These are phyloP conservation scores for Episyrphus balteatus DNA, from an alignment of 1,140 invertebrate species.

Conservation along the genomic window DNA sequence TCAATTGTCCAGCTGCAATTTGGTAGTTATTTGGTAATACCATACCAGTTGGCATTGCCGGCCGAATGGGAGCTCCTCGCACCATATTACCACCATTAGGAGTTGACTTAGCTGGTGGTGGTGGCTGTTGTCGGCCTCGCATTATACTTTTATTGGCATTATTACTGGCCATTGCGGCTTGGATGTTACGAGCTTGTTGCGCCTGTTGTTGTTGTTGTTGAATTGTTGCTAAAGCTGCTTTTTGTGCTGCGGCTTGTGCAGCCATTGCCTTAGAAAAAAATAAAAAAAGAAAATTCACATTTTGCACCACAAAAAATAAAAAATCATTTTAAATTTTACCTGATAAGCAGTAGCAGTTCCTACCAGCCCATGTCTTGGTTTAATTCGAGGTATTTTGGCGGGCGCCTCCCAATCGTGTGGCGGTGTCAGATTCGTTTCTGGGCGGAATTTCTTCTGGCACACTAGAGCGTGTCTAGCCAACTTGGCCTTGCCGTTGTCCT, in stretches of 20 bases:
- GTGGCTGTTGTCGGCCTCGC: slow-evolving; percentile 17
- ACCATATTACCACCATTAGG: slow-evolving; percentile 10
- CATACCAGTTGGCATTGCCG: slow-evolving; percentile 15
- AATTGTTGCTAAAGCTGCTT: slow-evolving; percentile 31
- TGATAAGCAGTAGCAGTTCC: slow-evolving; percentile 37
- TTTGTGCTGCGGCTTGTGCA: slow-evolving; percentile 34
- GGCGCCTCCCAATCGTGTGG: slow-evolving; percentile 83
- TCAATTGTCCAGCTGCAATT: slow-evolving; percentile 27
- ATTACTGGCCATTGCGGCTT: slow-evolving; percentile 29
- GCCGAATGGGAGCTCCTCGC: slow-evolving; percentile 9
- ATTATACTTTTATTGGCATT: slow-evolving; percentile 26
- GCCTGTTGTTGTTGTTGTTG: slow-evolving; percentile 28
- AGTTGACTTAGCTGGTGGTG: slow-evolving; percentile 17
- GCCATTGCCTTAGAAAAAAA: slow-evolving; percentile 27
- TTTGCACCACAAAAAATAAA: slow-evolving; percentile 1
- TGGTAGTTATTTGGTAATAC: slow-evolving; percentile 33
- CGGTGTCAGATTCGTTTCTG: slow-evolving; percentile 72
- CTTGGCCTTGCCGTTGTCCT: slow-evolving; percentile 90
- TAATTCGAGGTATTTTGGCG: slow-evolving; percentile 66
- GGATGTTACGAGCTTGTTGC: slow-evolving; percentile 26
- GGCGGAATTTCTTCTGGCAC: slow-evolving; percentile 83
- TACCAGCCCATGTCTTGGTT: slow-evolving; percentile 32
- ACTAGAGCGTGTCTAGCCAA: slow-evolving; percentile 76
- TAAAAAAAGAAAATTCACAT: not conserved
- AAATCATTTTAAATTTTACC: slow-evolving; percentile 11